Base-by-base conservation (phyloP, 1,140 invertebrate species). In the honey bee (Apis mellifera) region DNA sequence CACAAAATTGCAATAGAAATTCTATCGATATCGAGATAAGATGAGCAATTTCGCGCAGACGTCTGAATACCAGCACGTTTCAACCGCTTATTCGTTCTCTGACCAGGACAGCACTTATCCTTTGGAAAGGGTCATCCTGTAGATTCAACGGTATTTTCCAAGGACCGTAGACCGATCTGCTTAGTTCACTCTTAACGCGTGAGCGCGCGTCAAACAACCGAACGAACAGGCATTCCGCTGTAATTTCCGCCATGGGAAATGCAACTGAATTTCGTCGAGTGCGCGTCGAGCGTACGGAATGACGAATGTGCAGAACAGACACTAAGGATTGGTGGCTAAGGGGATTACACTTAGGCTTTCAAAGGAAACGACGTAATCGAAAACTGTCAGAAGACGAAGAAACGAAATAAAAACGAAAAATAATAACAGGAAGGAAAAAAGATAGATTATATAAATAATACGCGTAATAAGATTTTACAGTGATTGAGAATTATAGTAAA, bases 401-500 rank as follows among this genome's bases (percentile, higher is more conserved):
- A 76, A 76, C 62, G 72, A 81, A 81, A 74, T 26, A 64, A 75
- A 70, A 32, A 54, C 42, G 15, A 80, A 84, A 76, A 87, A 87
- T 86, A 71, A 80, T 17, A 19, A 62, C 17, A 48, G 26, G 65
- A 57, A 59, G 12, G 64, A 17, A 42, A n/a, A 42, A 42, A 42
- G 5, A 17, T 52, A 52, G 84, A 86, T 87, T 84, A 84, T 62
- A 42, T 42, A 42, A 42, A 42, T 42, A 42, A 42, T 42, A 42
- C 32, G 7, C n/a, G 0, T 7, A 65, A 74, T 52, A 50, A 75
- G 60, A 84, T 71, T 87, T 84, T 21, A 23, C 26, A n/a, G n/a
- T n/a, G 48, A 60, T 50, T 74, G 60, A 26, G 23, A 55, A 8
- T 32, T 32, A 55, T 13, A 15, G 57, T 75, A 65, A 42, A 42